phyloP scores from a whole-genome alignment of 2,888 invertebrate species.

The Eupithecia pulchellata region DNA sequence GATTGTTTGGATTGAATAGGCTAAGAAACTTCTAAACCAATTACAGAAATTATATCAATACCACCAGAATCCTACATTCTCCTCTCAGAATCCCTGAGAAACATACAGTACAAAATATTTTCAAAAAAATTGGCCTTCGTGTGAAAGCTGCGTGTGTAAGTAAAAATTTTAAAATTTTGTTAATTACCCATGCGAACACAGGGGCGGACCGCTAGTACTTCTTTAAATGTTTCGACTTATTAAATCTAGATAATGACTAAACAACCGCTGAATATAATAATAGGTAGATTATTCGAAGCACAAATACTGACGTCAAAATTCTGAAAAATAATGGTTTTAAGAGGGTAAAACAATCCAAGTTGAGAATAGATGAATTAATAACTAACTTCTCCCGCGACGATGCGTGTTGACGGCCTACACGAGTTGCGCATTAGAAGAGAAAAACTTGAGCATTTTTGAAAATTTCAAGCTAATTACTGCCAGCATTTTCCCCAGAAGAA shows the following conservation, averaged over 20 bases:
- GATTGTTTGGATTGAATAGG: too few species aligned
- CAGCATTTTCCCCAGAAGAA: slow-evolving; percentile 48
- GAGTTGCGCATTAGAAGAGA: slow-evolving; percentile 82
- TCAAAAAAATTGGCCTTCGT: too few species aligned
- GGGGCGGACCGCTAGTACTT: too few species aligned
- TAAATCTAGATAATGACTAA: not conserved
- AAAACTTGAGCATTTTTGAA: slow-evolving; percentile 64
- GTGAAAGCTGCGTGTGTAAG: too few species aligned
- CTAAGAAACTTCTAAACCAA: too few species aligned
- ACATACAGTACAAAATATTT: too few species aligned
- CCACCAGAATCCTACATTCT: too few species aligned
- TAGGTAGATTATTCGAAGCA: not conserved
- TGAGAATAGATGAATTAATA: slow-evolving; percentile 81
- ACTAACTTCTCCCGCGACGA: slow-evolving; percentile 83
- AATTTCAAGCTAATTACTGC: slow-evolving; percentile 69
- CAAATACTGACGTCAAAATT: slow-evolving; percentile 24
- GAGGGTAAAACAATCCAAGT: slow-evolving; percentile 71
- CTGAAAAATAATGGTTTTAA: slow-evolving; percentile 60
- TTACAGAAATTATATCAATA: too few species aligned
- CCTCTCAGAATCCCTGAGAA: too few species aligned
- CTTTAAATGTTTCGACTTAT: not conserved
- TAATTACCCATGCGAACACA: too few species aligned
- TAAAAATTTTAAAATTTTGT: too few species aligned
- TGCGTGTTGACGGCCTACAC: slow-evolving; percentile 84
- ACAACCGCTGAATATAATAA: not conserved